These are phyloP conservation scores for Eurois occulta DNA, from an alignment of 2,888 invertebrate species.

Conservation along the genomic window DNA sequence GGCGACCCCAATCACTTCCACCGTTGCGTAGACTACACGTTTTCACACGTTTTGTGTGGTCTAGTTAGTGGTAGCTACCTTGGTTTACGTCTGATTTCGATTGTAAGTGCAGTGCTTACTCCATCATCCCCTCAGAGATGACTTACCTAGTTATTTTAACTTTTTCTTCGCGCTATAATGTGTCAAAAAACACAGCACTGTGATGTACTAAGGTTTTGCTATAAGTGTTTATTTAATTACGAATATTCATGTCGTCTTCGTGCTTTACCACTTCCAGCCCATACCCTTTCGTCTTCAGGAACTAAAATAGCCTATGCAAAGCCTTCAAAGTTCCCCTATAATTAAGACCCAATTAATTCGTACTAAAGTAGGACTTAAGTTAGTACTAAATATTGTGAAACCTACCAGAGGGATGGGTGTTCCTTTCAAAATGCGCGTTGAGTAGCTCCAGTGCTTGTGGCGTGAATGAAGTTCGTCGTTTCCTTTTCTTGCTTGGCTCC, in stretches of 20 bases:
- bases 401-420: constrained; percentile 99
- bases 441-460: constrained; percentile 98
- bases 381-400: constrained; percentile 7
- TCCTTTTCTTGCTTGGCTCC: constrained; percentile 99
- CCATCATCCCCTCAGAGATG: not conserved
- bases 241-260: not conserved
- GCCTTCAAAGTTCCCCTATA: not conserved
- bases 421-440: constrained; percentile 98
- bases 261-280: no score
- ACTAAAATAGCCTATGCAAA: not conserved
- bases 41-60: not conserved
- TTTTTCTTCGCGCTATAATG: no score
- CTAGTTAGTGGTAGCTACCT: not conserved
- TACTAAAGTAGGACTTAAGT: not conserved
- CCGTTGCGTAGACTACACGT: not conserved
- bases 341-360: constrained; percentile 24
- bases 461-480: constrained; percentile 98
- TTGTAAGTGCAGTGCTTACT: not conserved
- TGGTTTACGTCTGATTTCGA: not conserved
- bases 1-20: constrained; percentile 5
- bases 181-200: not conserved
- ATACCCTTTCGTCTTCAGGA: not conserved
- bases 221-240: not conserved
- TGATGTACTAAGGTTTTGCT: not conserved
- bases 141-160: not conserved